These are phyloP conservation scores for Cheilosia soror DNA, from an alignment of 2,888 invertebrate species.

Conservation along the genomic window DNA sequence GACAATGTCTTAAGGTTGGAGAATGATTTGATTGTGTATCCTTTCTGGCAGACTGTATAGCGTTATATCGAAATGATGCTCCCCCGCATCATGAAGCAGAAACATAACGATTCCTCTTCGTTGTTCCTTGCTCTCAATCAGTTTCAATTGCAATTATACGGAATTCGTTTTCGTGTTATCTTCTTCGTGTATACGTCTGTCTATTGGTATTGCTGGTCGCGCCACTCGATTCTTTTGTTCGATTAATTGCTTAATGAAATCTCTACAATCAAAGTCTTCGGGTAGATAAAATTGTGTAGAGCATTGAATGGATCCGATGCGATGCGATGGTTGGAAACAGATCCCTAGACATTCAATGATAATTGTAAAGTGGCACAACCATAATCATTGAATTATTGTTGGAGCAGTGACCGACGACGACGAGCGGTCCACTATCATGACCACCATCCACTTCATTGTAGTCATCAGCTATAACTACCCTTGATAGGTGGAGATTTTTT, in stretches of 20 bases:
- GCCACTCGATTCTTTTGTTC: constrained; percentile 44
- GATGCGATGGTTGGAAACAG: constrained; percentile 19
- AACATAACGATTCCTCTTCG: neutral
- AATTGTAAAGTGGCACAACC: constrained; percentile 56
- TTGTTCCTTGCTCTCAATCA: constrained; percentile 36
- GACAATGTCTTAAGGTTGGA: neutral
- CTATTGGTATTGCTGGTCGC: neutral
- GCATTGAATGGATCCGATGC: constrained; percentile 28
- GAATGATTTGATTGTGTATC: neutral
- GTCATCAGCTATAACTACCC: constrained; percentile 6
- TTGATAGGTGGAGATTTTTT: neutral
- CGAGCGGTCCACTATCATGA: constrained; percentile 23
- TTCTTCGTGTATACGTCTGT: constrained; percentile 13
- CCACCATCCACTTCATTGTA: constrained; percentile 21
- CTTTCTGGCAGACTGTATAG: neutral
- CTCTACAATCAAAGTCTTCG: constrained; percentile 61
- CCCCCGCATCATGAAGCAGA: neutral
- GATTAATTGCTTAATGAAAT: constrained; percentile 70
- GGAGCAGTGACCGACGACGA: constrained; percentile 40
- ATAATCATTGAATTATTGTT: constrained; percentile 52
- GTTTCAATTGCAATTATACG: constrained; percentile 62
- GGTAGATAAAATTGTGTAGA: constrained; percentile 38
- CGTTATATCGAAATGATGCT: neutral
- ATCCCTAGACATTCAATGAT: constrained; percentile 36
- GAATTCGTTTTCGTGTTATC: constrained; percentile 47